Conservation (phyloP, 2,113 vertebrate genomes). For the Pelecanoides urinatrix region DNA sequence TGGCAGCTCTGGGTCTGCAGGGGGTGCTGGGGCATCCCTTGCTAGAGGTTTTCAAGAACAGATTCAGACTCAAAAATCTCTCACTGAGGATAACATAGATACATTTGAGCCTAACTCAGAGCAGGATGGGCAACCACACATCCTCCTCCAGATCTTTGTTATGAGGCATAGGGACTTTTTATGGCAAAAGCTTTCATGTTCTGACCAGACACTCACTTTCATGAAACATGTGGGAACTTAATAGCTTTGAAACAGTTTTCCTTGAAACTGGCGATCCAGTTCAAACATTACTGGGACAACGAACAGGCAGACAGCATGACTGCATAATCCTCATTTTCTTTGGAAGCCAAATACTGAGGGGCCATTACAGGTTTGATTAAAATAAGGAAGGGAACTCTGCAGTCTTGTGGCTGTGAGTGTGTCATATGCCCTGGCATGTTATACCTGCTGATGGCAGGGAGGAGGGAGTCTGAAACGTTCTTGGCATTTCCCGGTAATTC, state of each 20-base stretch:
- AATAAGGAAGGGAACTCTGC: neutral
- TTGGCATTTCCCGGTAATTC: neutral
- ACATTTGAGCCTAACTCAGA: neutral
- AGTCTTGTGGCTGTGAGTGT: neutral
- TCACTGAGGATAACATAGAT: neutral
- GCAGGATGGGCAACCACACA: neutral
- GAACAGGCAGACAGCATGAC: neutral
- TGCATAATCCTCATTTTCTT: neutral
- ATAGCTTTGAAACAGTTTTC: neutral
- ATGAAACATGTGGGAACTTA: neutral
- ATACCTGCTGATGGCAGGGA: neutral
- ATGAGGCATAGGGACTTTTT: neutral
- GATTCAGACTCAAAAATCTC: neutral
- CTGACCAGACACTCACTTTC: neutral
- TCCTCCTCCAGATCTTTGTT: neutral
- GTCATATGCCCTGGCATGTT: neutral
- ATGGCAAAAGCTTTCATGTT: neutral
- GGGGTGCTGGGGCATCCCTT: neutral
- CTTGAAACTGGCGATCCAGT: neutral
- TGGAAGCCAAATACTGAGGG: neutral
- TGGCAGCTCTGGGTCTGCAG: neutral
- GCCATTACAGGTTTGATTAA: neutral
- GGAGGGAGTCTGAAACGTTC: neutral
- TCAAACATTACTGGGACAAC: neutral
- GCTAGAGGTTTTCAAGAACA: neutral